Evolutionary conservation across 2,888 invertebrate genomes (phyloP).

Genomic region (Lycia hirtaria): DNA sequence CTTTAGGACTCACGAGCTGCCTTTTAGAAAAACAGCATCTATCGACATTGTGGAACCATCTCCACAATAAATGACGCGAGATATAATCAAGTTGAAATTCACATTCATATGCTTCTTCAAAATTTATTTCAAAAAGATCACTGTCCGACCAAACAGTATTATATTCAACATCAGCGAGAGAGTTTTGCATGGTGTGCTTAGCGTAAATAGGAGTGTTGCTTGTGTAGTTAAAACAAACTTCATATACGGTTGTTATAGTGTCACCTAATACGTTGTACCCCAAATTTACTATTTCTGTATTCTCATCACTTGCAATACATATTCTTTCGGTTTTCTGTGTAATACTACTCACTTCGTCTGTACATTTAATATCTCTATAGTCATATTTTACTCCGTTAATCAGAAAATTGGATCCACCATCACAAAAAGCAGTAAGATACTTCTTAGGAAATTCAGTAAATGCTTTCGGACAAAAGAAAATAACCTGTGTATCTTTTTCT

Average conservation of each 20-base stretch:
- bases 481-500: conserved; percentile 39
- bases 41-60: conserved; percentile 38
- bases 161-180: conserved; percentile 38
- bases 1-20: conserved; percentile 59
- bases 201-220: conserved; percentile 52
- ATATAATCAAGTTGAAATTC: conserved; percentile 45
- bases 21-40: conserved; percentile 58
- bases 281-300: conserved; percentile 50
- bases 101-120: conserved; percentile 54
- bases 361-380: conserved; percentile 56
- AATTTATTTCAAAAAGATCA: conserved; percentile 42
- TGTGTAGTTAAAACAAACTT: conserved; percentile 54
- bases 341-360: conserved; percentile 41
- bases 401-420: conserved; percentile 43
- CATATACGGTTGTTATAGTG: conserved; percentile 48
- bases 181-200: conserved; percentile 42
- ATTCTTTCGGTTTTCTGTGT: conserved; percentile 33
- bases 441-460: conserved; percentile 40
- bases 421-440: conserved; percentile 48
- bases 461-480: conserved; percentile 50
- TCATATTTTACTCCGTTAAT: conserved; percentile 41
- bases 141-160: conserved; percentile 45
- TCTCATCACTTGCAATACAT: conserved; percentile 39
- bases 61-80: not conserved
- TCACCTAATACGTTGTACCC: conserved; percentile 42